Conservation (phyloP, 1,140 invertebrate species). For the Atta colombica region DNA sequence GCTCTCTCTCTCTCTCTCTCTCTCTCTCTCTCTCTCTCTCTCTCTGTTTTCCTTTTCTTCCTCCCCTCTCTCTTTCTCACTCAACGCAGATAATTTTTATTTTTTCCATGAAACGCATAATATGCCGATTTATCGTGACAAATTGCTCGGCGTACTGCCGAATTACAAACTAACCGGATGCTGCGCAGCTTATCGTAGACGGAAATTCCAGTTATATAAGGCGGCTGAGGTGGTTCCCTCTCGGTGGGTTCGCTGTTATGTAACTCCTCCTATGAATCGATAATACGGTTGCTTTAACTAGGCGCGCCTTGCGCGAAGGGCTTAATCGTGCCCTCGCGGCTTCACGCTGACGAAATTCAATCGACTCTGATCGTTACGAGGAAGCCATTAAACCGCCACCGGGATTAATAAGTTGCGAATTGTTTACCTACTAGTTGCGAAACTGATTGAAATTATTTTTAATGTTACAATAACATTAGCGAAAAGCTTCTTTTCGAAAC, state of each 20-base stretch:
- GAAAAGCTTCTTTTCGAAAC: neutral
- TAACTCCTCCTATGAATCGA: conserved; percentile 73
- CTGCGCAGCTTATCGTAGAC: conserved; percentile 62
- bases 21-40: conserved; percentile 1
- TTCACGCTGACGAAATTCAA: conserved; percentile 43
- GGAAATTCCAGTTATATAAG: conserved; percentile 73
- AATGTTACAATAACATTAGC: neutral
- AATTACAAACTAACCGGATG: conserved; percentile 62
- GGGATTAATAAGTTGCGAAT: neutral
- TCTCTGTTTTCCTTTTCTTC: neutral
- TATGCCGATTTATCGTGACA: conserved; percentile 65
- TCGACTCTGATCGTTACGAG: neutral
- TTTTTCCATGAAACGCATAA: conserved; percentile 26
- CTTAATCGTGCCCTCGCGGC: conserved; percentile 50
- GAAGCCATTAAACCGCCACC: neutral
- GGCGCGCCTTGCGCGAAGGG: conserved; percentile 40
- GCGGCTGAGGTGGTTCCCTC: conserved; percentile 48
- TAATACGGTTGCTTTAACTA: conserved; percentile 72
- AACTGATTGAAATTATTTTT: neutral
- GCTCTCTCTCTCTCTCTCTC: neutral
- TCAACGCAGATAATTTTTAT: neutral
- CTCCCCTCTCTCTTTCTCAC: neutral
- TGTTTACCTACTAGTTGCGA: neutral
- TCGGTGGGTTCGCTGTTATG: conserved; percentile 50
- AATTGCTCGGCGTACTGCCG: conserved; percentile 63